Evolutionary conservation across 2,888 invertebrate genomes (phyloP).

Genomic region (Chrysodeixis includens): DNA sequence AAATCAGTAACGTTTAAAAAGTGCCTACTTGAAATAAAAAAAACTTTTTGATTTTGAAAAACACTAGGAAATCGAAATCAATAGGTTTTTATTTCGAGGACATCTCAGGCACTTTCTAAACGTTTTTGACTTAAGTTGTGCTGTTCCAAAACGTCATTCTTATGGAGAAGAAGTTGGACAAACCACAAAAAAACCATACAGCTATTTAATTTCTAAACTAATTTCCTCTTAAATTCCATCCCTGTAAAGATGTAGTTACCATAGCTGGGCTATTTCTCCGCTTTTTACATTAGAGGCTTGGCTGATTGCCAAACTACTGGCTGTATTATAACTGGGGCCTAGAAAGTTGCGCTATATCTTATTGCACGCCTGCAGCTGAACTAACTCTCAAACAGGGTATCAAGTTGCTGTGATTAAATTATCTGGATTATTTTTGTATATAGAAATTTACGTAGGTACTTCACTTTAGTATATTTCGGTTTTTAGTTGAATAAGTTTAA

Average conservation of each 20-base stretch:
- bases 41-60: no score
- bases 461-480: no score
- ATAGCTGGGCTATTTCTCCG: constrained; percentile 50
- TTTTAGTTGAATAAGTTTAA: no score
- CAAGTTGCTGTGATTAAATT: constrained; percentile 21
- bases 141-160: no score
- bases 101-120: no score
- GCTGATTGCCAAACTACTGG: constrained; percentile 47
- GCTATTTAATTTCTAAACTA: constrained; percentile 41
- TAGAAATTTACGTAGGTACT: no score
- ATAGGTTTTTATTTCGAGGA: no score
- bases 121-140: no score
- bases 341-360: constrained; percentile 53
- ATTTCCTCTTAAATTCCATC: constrained; percentile 55
- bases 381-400: constrained; percentile 23
- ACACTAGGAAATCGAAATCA: constrained; percentile 1
- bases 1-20: no score
- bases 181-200: constrained; percentile 36
- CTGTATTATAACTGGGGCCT: constrained; percentile 48
- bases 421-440: constrained; percentile 4
- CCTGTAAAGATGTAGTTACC: constrained; percentile 60
- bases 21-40: no score
- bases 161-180: no score
- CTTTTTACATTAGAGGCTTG: constrained; percentile 57
- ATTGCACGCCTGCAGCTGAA: constrained; percentile 48